Evolutionary conservation across 2,797 vertebrate genomes (phyloP).

Genomic region (Pitangus sulphuratus): DNA sequence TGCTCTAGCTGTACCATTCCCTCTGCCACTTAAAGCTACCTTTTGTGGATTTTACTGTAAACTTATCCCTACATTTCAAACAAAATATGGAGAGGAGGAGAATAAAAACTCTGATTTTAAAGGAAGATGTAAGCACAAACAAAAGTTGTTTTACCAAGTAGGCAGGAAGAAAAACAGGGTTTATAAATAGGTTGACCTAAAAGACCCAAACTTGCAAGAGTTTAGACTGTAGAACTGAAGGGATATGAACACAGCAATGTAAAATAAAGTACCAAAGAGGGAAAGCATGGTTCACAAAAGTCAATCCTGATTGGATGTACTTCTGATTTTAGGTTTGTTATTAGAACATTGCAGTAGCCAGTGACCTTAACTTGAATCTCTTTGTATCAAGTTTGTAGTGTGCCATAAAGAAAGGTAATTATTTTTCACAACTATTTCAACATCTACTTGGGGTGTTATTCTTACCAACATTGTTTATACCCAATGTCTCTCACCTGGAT

Average conservation of each 20-base stretch:
- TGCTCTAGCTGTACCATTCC: neutral
- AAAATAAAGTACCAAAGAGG: neutral
- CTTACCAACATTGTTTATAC: neutral
- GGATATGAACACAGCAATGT: neutral
- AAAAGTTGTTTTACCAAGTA: neutral
- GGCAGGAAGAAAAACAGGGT: neutral
- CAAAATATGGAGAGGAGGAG: neutral
- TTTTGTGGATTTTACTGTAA: neutral
- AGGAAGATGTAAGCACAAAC: neutral
- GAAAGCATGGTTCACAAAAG: neutral
- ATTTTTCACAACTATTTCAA: neutral
- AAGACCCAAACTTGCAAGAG: neutral
- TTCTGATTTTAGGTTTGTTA: neutral
- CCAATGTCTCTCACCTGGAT: neutral
- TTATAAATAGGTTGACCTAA: neutral
- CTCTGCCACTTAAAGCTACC: neutral
- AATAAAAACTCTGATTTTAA: neutral
- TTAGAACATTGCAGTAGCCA: neutral
- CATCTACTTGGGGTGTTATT: neutral
- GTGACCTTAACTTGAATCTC: neutral
- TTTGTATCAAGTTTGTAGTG: neutral
- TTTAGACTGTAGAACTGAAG: neutral
- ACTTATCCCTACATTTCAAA: neutral
- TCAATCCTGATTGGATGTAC: neutral
- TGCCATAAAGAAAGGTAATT: neutral